Base-by-base conservation (phyloP, 1,140 invertebrate genomes). In the Drosophila subpulchrella region DNA sequence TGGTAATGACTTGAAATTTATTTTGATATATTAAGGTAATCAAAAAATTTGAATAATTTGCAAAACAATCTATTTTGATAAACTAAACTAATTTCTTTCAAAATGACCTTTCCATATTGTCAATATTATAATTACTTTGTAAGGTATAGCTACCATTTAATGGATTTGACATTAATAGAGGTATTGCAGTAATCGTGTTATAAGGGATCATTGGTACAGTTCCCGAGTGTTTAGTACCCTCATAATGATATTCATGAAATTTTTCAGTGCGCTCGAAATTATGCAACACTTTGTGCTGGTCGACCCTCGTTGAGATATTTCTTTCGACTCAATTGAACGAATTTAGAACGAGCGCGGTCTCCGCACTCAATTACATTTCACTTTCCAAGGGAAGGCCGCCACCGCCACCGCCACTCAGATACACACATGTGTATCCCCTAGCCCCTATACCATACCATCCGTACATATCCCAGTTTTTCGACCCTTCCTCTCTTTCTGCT, bases 361-460 rank as follows among this genome's bases (percentile, higher is more conserved):
- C 6, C 24, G 65, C 75, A 51, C 83, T 86, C 83, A 86, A 86
- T 77, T 88, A 79, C 83, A 86, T 88, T 86, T 86, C 76, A 79
- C 83, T 86, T 86, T 86, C 79, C 75, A 88, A 88, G 83, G 84
- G 84, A 88, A 86, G 83, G 75, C 66, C 51, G 63, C 76, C 76
- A 65, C 70, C 58, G 74, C 68, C 39, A 73, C 66, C 51, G 63
- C 76, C 76, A 65, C 70, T 61, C 82, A 75, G 42, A 73, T 41
- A 58, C 46, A 75, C 51, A 67, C 55, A 71, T 75, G 57, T 78
- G 68, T 20, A 8, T 15, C 50, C 51, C 41, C 53, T 44, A 36
- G n/a, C 30, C 60, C 15, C 34, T 51, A 54, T 38, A 13, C 39
- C 12, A 41, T 20, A 7, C 44, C 20, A 34, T 34, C 67, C 47